phyloP scores from a whole-genome alignment of 2,797 vertebrate species.

The Tiaroga cobitis region DNA sequence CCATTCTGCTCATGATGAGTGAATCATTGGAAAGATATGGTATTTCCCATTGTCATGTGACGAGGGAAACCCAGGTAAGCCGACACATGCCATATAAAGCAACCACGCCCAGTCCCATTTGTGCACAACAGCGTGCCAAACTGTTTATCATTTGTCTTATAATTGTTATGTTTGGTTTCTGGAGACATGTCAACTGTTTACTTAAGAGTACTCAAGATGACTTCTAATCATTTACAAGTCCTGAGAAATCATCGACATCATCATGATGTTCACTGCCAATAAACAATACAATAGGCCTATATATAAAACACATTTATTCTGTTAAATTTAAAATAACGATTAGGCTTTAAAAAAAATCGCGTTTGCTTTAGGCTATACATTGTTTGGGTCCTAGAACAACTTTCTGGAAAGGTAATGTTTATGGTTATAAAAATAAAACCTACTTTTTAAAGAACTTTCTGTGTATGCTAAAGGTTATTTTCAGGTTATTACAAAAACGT shows the following conservation, averaged over 20 bases:
- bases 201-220: not conserved
- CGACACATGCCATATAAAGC: not conserved
- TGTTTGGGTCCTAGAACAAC: too few species aligned
- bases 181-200: not conserved
- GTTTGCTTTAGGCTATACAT: too few species aligned
- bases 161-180: not conserved
- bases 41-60: constrained; percentile 11
- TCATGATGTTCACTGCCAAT: not conserved
- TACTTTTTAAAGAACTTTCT: not conserved
- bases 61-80: not conserved
- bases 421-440: not conserved
- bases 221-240: not conserved
- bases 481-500: not conserved
- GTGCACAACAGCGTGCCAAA: too few species aligned
- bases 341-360: not conserved
- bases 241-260: not conserved
- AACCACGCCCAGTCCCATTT: not conserved
- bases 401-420: not conserved
- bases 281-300: not conserved
- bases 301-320: not conserved
- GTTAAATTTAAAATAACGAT: not conserved
- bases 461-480: not conserved
- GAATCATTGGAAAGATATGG: not conserved
- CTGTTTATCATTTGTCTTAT: not conserved
- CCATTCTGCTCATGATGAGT: not conserved